Evolutionary conservation across 2,797 vertebrate species (phyloP), one percentile per base, ranked within the genome.

Genomic region (Acanthornis magna): DNA sequence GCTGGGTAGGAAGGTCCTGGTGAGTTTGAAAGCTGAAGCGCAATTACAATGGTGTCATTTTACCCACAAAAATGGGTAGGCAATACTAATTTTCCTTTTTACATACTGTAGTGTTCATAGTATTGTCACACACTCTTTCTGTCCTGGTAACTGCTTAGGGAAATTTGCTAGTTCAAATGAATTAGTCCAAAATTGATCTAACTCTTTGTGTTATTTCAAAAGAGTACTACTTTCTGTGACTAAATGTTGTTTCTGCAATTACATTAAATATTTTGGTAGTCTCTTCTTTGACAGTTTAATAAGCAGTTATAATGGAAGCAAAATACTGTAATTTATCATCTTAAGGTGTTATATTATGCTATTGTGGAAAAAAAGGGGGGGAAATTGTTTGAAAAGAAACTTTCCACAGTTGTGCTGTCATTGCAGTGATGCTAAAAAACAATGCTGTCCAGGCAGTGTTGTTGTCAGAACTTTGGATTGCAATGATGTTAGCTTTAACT

Each of bases 201-300:
- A 50, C 23, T 91, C 48, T 26, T 43, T 66, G 10, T 61, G 26
- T 81, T 86, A 16, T 70, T 87, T 88, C 34, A 54, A 19, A 92
- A 60, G 34, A 43, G 16, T 54, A 18, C 50, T 67, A 36, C 83
- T 81, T 77, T 77, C 34, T 72, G 26, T 74, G 34, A 25, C 66
- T 57, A 58, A 60, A 58, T 75, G 75, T 81, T 88, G 13, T 62
- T 90, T 85, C 27, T 95, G 70, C 57, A 55, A n/a, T 86, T 68
- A 4, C 19, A 26, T 48, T 66, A 54, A 78, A 55, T 81, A 66
- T 78, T 92, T 65, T 74, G 32, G 30, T 82, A 7, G 10, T 73
- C 73, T 88, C 23, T 62, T 27, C 58, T 91, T 92, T 93, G 77
- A 27, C 66, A 85, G 34, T 73, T 95, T 87, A 77, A 87, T 92